phyloP scores from a whole-genome alignment of 1,140 invertebrate genomes.

The Cheumatopsyche charites region DNA sequence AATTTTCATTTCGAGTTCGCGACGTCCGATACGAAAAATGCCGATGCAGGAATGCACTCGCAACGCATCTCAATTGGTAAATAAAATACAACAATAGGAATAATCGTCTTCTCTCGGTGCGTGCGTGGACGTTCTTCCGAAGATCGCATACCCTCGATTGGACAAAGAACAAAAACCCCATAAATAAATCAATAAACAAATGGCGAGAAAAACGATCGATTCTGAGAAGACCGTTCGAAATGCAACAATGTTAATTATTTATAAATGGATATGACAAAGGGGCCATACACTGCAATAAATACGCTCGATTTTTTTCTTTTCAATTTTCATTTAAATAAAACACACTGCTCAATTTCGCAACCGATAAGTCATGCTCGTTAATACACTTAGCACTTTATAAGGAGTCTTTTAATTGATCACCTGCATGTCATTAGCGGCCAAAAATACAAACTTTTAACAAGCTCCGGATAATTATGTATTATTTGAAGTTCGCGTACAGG shows the following conservation, averaged over 20 bases:
- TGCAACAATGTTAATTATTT: slow-evolving; percentile 13
- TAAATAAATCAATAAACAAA: slow-evolving; percentile 28
- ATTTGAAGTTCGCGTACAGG: not conserved
- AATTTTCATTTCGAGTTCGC: too few species aligned
- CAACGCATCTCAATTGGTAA: slow-evolving; percentile 10
- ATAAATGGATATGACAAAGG: slow-evolving; percentile 2
- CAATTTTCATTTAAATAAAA: too few species aligned
- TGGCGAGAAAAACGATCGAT: slow-evolving; percentile 11
- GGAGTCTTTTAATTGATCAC: too few species aligned
- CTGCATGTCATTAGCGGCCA: not conserved
- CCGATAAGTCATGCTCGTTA: too few species aligned
- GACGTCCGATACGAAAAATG: slow-evolving; percentile 1
- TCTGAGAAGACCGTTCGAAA: not conserved
- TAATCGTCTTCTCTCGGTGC: not conserved
- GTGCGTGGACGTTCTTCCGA: slow-evolving; percentile 6
- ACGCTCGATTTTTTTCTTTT: too few species aligned
- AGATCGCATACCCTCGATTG: not conserved
- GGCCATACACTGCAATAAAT: not conserved
- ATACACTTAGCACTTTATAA: too few species aligned
- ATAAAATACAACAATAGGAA: slow-evolving; percentile 18
- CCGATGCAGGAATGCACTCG: slow-evolving; percentile 24
- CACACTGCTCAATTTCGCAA: too few species aligned
- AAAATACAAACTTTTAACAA: not conserved
- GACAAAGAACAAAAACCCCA: slow-evolving; percentile 2
- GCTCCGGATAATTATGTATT: too few species aligned